Percentiles rank a stretch among this genome's conserved stretches.
phyloP scores from a whole-genome alignment of 1,140 invertebrate genomes.

The Wiebesia pumilae region DNA sequence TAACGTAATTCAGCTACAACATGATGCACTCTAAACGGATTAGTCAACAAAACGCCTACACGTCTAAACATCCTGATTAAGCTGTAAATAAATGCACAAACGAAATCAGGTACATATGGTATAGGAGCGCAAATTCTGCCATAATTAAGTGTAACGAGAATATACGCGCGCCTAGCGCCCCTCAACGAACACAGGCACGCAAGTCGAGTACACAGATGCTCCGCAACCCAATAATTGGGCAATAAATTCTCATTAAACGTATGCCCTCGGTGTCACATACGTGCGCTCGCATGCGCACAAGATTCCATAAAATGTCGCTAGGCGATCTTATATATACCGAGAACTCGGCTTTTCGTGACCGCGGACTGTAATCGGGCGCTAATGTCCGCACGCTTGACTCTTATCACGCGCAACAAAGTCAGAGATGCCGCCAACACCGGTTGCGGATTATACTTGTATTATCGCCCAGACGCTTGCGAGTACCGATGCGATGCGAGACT shows the following conservation, averaged over 20 bases:
- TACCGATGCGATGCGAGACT: not conserved
- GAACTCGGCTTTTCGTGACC: constrained; percentile 29
- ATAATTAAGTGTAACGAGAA: constrained; percentile 1
- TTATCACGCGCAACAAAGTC: constrained; percentile 21
- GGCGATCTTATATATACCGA: constrained; percentile 13
- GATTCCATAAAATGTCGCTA: not conserved
- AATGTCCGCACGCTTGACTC: constrained; percentile 1
- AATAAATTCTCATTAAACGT: constrained; percentile 47
- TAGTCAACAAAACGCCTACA: not conserved
- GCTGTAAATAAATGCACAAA: constrained; percentile 15
- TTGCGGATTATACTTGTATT: constrained; percentile 27
- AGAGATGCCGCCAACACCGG: constrained; percentile 1
- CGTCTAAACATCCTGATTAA: constrained; percentile 23
- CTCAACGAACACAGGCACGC: not conserved
- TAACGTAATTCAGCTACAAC: not conserved
- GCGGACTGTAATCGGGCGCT: constrained; percentile 16
- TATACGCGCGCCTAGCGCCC: not conserved
- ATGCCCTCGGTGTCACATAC: constrained; percentile 6
- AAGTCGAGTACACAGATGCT: not conserved
- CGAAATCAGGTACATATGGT: too few relatives aligned
- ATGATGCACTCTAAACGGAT: not conserved
- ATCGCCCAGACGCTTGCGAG: not conserved
- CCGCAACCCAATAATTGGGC: constrained; percentile 37
- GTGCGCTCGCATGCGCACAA: not conserved
- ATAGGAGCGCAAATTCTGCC: not conserved